Evolutionary conservation across 2,888 invertebrate genomes (phyloP), one percentile per base, ranked within the genome.

Genomic region (Synergus japonicus): DNA sequence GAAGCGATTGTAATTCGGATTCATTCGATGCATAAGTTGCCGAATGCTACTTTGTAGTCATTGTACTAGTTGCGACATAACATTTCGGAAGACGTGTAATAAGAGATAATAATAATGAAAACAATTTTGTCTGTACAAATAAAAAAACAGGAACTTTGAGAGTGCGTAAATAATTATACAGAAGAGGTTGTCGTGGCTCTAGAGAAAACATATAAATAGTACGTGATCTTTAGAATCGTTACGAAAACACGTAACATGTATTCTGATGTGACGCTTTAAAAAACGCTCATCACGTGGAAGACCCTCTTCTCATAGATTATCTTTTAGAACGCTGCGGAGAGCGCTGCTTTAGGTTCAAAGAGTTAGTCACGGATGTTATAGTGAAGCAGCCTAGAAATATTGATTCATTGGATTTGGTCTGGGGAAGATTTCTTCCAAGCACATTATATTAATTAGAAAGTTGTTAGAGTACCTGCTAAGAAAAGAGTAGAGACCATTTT

Each of bases 1-100:
- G 49, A 49, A 49, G 29, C 44, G 46, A 69, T 69, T 49, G 69
- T 4, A 69, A 69, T 22, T 69, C 22, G 29, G 49, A 49, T 69
- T 69, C 29, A 15, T 49, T 22, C 9, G 18, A 15, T 49, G 29
- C 46, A 69, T 29, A 69, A 69, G 13, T 22, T 22, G 18, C 4
- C 22, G 0, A 22, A 60, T 60, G 5, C 12, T 60, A 29, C 10
- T 60, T n/a, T 22, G 22, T 22, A 60, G 60, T 60, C 12, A 60
- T 22, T 12, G 18, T 12, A 29, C 60, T 29, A 29, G 22, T 13
- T 29, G 22, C 22, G 10, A 60, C 22, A 60, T 60, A 60, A 60
- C 0, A 12, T 22, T 60, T 54, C 12, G 12, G 12, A 10, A 44
- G 37, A 37, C 4, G 5, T 37, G 0, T 37, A 37, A 37, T 37